These are phyloP conservation scores for Drosophila siamana DNA, from an alignment of 2,888 invertebrate species.

Conservation along the genomic window DNA sequence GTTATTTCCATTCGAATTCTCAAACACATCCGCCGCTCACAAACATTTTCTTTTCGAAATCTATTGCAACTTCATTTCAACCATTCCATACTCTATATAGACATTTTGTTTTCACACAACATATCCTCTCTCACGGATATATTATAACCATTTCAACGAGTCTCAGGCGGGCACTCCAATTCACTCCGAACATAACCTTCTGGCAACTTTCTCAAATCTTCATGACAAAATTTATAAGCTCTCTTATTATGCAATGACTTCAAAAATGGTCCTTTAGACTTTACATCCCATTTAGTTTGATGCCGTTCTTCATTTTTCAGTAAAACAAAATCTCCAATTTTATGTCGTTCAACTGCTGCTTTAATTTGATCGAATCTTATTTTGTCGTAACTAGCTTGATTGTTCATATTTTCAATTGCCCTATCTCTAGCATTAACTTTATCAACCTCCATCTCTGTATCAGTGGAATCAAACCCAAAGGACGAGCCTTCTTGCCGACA, in stretches of 20 bases:
- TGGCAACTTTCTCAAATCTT: conserved; percentile 30
- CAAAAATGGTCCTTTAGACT: not conserved
- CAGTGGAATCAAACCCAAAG: too few species aligned
- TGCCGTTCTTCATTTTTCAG: too few species aligned
- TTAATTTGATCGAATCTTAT: too few species aligned
- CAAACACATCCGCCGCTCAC: conserved; percentile 19
- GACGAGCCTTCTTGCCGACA: too few species aligned
- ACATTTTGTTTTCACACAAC: conserved; percentile 15
- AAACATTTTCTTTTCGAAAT: conserved; percentile 12
- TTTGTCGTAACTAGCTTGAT: too few species aligned
- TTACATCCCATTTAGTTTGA: too few species aligned
- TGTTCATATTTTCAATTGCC: too few species aligned
- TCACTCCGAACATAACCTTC: conserved; percentile 20
- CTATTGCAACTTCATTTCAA: conserved; percentile 19
- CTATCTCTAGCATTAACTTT: too few species aligned
- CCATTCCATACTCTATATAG: conserved; percentile 16
- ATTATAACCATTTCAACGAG: conserved; percentile 16
- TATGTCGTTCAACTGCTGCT: too few species aligned
- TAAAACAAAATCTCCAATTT: too few species aligned
- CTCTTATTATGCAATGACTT: conserved; percentile 27
- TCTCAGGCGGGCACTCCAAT: conserved; percentile 29
- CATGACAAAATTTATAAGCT: conserved; percentile 26
- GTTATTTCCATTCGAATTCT: conserved; percentile 26
- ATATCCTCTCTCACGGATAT: conserved; percentile 25
- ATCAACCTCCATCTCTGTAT: too few species aligned